phyloP scores from a whole-genome alignment of 2,888 invertebrate genomes.

The Augiades crinisus region DNA sequence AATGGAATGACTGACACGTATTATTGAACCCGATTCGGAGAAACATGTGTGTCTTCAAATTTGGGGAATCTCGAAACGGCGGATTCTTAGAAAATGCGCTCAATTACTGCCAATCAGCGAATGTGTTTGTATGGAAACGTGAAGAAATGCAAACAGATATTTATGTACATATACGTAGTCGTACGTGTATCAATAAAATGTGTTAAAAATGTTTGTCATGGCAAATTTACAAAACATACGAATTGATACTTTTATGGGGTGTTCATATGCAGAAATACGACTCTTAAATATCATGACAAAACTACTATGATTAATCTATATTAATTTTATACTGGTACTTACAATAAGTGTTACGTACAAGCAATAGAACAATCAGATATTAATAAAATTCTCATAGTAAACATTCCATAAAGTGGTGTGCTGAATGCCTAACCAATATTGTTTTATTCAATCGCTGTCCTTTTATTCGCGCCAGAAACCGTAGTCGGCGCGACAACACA shows the following conservation, averaged over 20 bases:
- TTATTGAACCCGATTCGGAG: constrained; percentile 60
- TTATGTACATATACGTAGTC: too few species aligned
- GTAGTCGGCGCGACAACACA: constrained; percentile 63
- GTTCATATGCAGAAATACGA: too few species aligned
- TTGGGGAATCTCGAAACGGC: constrained; percentile 51
- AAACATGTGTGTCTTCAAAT: constrained; percentile 56
- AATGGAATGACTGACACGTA: constrained; percentile 77
- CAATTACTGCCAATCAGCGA: constrained; percentile 38
- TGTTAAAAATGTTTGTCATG: too few species aligned
- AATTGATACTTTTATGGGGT: too few species aligned
- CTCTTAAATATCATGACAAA: too few species aligned
- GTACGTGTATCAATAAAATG: too few species aligned
- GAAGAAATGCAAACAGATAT: constrained; percentile 10
- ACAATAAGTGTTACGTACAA: too few species aligned
- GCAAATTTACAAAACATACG: too few species aligned
- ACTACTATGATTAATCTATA: too few species aligned
- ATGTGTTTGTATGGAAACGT: constrained; percentile 31
- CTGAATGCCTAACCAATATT: constrained; percentile 19
- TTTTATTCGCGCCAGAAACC: constrained; percentile 42
- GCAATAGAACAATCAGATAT: too few species aligned
- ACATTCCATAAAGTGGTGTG: constrained; percentile 2
- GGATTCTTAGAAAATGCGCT: constrained; percentile 44
- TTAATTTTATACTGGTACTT: too few species aligned
- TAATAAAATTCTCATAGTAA: background rate
- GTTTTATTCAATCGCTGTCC: constrained; percentile 24